Conservation (phyloP, 2,113 vertebrate species). For the Petrocephalus microphthalmus region DNA sequence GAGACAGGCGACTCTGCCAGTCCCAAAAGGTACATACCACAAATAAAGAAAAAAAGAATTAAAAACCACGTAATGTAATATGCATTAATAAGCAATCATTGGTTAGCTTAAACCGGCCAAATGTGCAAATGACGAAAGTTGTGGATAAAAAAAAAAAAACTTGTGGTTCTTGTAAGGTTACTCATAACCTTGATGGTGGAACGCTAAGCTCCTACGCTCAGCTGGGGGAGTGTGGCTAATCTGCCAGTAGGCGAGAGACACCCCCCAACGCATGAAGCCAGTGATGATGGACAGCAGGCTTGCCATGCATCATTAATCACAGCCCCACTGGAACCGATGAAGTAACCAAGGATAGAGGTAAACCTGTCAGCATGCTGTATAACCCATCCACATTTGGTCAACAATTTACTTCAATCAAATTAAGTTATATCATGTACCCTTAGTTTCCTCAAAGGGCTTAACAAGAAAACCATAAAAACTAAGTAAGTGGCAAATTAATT, state of each 20-base stretch:
- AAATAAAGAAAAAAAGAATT: not conserved
- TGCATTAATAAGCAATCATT: not conserved
- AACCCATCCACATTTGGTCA: not conserved
- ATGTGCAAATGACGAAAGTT: not conserved
- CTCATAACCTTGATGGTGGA: not conserved
- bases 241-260: not conserved
- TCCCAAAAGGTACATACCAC: not conserved
- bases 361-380: not conserved
- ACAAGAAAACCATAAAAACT: not conserved
- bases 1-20: not conserved
- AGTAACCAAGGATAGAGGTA: not conserved
- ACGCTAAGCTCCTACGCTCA: not conserved
- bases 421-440: not conserved
- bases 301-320: not conserved
- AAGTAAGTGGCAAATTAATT: not conserved
- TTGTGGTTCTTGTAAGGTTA: not conserved
- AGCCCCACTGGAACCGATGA: not conserved
- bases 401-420: not conserved
- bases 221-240: not conserved
- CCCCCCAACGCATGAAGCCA: not conserved
- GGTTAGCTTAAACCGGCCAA: not conserved
- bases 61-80: not conserved
- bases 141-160: not conserved
- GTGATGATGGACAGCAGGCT: not conserved
- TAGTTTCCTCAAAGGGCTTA: not conserved